Conservation (phyloP, 2,113 vertebrate species). For the Oxyruncus cristatus region DNA sequence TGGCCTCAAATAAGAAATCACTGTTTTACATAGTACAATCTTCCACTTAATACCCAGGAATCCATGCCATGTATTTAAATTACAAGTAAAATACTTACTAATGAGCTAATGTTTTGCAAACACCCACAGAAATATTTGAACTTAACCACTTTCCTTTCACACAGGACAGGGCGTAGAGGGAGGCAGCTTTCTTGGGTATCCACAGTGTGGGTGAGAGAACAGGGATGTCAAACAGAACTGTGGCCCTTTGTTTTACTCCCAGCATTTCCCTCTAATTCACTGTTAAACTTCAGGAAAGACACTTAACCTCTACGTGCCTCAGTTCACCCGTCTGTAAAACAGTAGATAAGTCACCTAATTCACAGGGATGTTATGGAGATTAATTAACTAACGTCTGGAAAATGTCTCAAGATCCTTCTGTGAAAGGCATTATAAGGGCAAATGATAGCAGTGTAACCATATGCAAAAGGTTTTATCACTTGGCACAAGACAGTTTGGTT, state of each 20-base stretch:
- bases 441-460: neutral
- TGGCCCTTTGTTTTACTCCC: neutral
- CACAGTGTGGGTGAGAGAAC: neutral
- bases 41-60: neutral
- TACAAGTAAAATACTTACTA: neutral
- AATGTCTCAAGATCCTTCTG: slow-evolving; percentile 45
- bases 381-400: slow-evolving; percentile 62
- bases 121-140: neutral
- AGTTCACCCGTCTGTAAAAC: slow-evolving; percentile 21
- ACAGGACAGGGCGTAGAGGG: neutral
- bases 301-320: slow-evolving; percentile 44
- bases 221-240: neutral
- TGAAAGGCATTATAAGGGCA: slow-evolving; percentile 57
- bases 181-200: neutral
- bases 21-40: neutral
- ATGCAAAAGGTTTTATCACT: slow-evolving; percentile 37
- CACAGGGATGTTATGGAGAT: slow-evolving; percentile 61
- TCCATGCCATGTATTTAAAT: neutral
- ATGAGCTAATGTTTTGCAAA: slow-evolving; percentile 15
- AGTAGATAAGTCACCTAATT: slow-evolving; percentile 67
- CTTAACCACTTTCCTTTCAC: neutral
- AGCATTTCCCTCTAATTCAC: slow-evolving; percentile 24
- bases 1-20: slow-evolving; percentile 3
- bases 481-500: neutral
- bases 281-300: slow-evolving; percentile 22